A percentile compares a stretch with the other conserved stretches of the same genome.
phyloP scores from a whole-genome alignment of 2,888 invertebrate species.

The Scaptomyza cyrtandrae region DNA sequence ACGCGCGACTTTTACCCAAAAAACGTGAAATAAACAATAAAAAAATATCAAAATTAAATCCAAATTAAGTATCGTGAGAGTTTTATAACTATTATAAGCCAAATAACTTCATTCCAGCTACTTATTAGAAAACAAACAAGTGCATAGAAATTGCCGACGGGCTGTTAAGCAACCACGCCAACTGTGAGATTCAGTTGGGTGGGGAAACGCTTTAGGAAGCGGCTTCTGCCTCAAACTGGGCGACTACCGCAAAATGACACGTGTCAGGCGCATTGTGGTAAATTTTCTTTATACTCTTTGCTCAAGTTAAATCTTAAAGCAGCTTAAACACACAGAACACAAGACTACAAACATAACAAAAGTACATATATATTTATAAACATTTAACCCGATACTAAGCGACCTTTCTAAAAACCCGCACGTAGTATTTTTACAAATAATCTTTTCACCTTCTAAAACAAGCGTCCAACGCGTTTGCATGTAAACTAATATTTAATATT shows the following conservation, averaged over 20 bases:
- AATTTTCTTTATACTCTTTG: constrained; percentile 46
- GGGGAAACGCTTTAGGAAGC: constrained; percentile 5
- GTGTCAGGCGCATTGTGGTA: constrained; percentile 81
- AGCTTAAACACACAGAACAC: constrained; percentile 2
- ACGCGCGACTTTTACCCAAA: constrained; percentile 44
- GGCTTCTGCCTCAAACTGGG: constrained; percentile 60
- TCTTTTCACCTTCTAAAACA: constrained; percentile 44
- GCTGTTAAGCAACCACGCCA: constrained; percentile 11
- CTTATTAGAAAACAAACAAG: constrained; percentile 5
- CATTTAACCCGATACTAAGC: constrained; percentile 17
- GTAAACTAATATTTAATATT: constrained; percentile 13
- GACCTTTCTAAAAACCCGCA: constrained; percentile 30
- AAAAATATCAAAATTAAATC: not conserved
- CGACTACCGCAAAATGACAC: constrained; percentile 81
- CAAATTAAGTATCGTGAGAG: constrained; percentile 3
- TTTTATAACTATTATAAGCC: constrained; percentile 10
- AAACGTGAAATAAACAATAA: constrained; percentile 24
- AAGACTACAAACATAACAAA: constrained; percentile 1
- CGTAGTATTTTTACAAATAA: constrained; percentile 40
- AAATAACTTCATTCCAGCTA: not conserved
- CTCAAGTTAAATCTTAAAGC: constrained; percentile 1
- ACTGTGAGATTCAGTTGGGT: not conserved
- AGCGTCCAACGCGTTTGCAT: constrained; percentile 72
- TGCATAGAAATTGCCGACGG: constrained; percentile 45
- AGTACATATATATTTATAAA: not conserved